Evolutionary conservation across 1,140 invertebrate species (phyloP).

Genomic region (Teleogryllus occipitalis): DNA sequence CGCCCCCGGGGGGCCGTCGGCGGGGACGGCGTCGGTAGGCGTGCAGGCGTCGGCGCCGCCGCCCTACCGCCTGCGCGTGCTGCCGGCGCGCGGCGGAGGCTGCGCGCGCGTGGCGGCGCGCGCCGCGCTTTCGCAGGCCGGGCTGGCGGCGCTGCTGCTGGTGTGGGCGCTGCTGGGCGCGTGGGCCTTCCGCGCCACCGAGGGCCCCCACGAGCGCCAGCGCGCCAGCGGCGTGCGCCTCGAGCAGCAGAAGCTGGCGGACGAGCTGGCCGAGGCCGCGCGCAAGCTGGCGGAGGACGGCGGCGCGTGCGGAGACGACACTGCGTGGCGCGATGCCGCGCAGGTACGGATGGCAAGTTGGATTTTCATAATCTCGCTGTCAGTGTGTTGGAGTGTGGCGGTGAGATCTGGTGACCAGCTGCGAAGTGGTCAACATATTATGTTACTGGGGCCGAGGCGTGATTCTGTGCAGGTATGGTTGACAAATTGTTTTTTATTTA

Average conservation of each 20-base stretch:
- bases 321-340: conserved; percentile 38
- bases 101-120: conserved; percentile 31
- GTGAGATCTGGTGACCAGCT: no score
- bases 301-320: conserved; percentile 42
- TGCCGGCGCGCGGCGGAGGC: conserved; percentile 22
- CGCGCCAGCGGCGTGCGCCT: conserved; percentile 25
- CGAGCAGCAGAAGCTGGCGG: conserved; percentile 39
- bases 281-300: conserved; percentile 14
- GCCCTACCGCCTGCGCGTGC: conserved; percentile 18
- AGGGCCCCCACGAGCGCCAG: conserved; percentile 32
- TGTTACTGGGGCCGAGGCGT: no score
- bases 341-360: conserved; percentile 19
- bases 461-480: no score
- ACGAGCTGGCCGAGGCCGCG: neutral
- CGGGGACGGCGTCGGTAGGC: neutral
- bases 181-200: conserved; percentile 46
- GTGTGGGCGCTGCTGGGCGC: conserved; percentile 49
- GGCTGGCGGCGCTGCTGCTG: conserved; percentile 42
- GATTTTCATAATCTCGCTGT: no score
- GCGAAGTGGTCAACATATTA: no score
- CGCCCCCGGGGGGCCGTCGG: no score
- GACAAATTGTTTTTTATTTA: no score
- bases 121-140: conserved; percentile 38
- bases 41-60: neutral
- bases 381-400: no score